A percentile compares a stretch with the other conserved stretches of the same genome.
phyloP scores from a whole-genome alignment of 2,888 invertebrate species.

The Clanis bilineata region DNA sequence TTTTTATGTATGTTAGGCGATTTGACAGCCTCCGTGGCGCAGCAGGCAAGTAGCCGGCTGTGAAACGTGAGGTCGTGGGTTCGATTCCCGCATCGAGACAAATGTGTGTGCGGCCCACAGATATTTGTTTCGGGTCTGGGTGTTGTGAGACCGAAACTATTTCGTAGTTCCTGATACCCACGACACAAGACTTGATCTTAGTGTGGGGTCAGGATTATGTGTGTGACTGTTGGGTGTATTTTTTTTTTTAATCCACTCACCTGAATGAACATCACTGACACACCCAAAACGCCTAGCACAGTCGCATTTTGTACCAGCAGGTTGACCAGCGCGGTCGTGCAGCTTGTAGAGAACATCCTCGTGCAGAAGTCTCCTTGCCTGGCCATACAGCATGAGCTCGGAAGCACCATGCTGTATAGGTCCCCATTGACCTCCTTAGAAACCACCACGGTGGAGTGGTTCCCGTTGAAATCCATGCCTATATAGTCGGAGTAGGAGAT shows the following conservation, averaged over 20 bases:
- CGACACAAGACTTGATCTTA: no score
- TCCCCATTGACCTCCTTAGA: conserved; percentile 42
- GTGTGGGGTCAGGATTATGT: no score
- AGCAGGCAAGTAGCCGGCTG: no score
- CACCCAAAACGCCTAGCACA: conserved; percentile 67
- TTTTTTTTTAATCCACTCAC: conserved; percentile 48
- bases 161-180: no score
- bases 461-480: conserved; percentile 49
- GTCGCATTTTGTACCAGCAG: conserved; percentile 62
- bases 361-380: conserved; percentile 41
- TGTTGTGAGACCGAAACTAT: no score
- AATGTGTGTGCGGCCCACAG: no score
- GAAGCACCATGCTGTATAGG: conserved; percentile 44
- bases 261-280: conserved; percentile 74
- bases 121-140: no score
- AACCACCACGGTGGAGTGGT: conserved; percentile 51
- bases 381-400: conserved; percentile 54
- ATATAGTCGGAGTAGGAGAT: conserved; percentile 58
- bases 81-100: no score
- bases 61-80: no score
- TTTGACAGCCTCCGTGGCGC: no score
- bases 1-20: no score
- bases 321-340: conserved; percentile 54
- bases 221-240: no score
- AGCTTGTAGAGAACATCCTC: conserved; percentile 48